Evolutionary conservation across 2,113 vertebrate genomes (phyloP), one percentile per base, ranked within the genome.

Genomic region (Genyomyrus donnyi): DNA sequence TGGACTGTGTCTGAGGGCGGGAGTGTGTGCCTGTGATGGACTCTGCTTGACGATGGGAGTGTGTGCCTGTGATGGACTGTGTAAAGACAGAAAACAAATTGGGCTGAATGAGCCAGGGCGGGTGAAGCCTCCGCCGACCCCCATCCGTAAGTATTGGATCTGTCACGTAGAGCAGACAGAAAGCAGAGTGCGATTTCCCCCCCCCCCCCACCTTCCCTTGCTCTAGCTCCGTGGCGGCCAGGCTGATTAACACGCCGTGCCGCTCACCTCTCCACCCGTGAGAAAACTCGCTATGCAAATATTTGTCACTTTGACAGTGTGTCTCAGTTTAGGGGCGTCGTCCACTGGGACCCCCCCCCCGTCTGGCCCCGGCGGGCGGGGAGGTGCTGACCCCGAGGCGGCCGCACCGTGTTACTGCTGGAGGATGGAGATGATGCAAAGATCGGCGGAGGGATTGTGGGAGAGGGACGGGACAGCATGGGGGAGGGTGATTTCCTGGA

Each of bases 301-400:
- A 96, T 97, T 97, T 98, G 97, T 98, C 97, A 97, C 97, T 97
- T 95, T 98, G 98, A 99, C 98, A 98, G 96, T 95, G 96, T 95
- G 97, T 99, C 97, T 99, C 98, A 99, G 98, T 99, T 99, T 99
- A 96, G 96, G 95, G 95, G 90, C 91, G 96, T 96, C 94, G 94
- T 93, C 95, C 95, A 93, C 91, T 94, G 95, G 3, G 66, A n/a
- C n/a, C 66, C 10, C 9, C 94, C 94, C 93, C 92, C 53, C 93
- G 85, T 92, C 95, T 93, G 95, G 96, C 94, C 95, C 74, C 6
- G 70, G 15, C 6, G 74, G 70, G 35, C 17, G 5, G 35, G 74
- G 35, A 21, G 92, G 92, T 96, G 96, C 95, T 95, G 96, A 96
- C 95, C 94, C 94, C 95, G 94, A 93, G 91, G 93, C 95, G 90